Base-by-base conservation (phyloP, 2,113 vertebrate genomes). In the Nycticryphes semicollaris region DNA sequence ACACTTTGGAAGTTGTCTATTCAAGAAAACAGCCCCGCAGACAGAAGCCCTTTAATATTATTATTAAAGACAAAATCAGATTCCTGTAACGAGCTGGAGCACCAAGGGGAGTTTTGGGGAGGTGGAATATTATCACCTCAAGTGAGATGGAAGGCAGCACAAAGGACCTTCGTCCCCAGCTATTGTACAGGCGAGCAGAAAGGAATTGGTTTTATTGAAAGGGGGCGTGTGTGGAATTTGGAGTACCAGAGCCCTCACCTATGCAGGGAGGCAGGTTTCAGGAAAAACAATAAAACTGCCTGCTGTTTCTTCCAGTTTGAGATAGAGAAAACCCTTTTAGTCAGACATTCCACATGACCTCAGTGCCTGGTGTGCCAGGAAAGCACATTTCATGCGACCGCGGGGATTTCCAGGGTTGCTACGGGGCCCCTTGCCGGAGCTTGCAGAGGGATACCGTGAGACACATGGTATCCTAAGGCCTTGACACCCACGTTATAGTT, bases 291-390 rank as follows among this genome's bases (percentile, higher is more conserved):
- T 54, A 78, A 88, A 95, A 47, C 18, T 25, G 28, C 56, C 6
- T 90, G 89, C 64, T 76, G 78, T 30, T 92, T 74, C 92, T 91
- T 89, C 89, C 73, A 89, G 63, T 22, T 84, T 92, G 95, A 60
- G 93, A 89, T 45, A 62, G 95, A 93, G 93, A 93, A 96, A 85
- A 22, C 76, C 76, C 93, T 90, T 47, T 62, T 37, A 80, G 94
- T 90, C 96, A 97, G 90, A 87, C 25, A 28, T 37, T 93, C 89
- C 94, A 62, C 64, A 31, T 79, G 80, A 89, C 30, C 93, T 97
- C 95, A 94, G 84, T 13, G 84, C 76, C 68, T 60, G 89, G 17
- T 4, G 9, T 63, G 85, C 91, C 97, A 96, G 95, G 80, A 95
- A 90, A 96, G 82, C 7, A 5, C 79, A 51, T 66, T 86, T 75